Conservation (phyloP, 2,113 vertebrate genomes). For the Nycticryphes semicollaris region DNA sequence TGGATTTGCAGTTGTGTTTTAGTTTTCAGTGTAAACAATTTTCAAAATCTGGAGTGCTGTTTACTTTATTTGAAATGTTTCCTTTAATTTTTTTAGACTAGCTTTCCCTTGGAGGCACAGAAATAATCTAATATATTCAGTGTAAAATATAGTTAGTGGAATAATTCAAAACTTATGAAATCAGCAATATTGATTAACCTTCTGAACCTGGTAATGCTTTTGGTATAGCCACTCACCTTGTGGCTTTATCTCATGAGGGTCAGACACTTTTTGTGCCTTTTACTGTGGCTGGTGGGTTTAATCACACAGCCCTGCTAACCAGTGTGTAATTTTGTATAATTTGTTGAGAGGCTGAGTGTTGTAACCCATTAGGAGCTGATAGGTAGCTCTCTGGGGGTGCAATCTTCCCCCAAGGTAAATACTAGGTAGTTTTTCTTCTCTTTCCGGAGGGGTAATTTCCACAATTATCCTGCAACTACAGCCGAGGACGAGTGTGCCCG, state of each 20-base stretch:
- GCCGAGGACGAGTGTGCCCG: background rate
- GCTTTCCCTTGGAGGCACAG: background rate
- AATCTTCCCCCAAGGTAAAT: background rate
- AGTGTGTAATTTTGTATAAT: background rate
- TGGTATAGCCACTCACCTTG: background rate
- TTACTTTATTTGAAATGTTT: background rate
- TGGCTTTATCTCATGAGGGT: background rate
- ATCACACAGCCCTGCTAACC: background rate
- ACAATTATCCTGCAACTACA: background rate
- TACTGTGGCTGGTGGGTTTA: background rate
- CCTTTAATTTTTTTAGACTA: background rate
- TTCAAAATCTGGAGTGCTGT: background rate
- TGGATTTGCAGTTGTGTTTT: background rate
- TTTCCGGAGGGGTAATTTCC: background rate
- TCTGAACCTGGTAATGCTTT: background rate
- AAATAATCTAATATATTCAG: background rate
- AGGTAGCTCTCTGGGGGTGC: background rate
- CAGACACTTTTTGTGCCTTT: background rate
- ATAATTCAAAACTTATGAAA: background rate
- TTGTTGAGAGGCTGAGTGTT: background rate
- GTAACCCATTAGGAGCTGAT: conserved; percentile 7
- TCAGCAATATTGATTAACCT: conserved; percentile 5
- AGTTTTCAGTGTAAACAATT: conserved; percentile 2
- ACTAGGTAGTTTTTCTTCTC: background rate
- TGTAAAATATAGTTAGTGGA: background rate